These are phyloP conservation scores for Limnodromus scolopaceus DNA, from an alignment of 2,797 vertebrate genomes.

Conservation along the genomic window DNA sequence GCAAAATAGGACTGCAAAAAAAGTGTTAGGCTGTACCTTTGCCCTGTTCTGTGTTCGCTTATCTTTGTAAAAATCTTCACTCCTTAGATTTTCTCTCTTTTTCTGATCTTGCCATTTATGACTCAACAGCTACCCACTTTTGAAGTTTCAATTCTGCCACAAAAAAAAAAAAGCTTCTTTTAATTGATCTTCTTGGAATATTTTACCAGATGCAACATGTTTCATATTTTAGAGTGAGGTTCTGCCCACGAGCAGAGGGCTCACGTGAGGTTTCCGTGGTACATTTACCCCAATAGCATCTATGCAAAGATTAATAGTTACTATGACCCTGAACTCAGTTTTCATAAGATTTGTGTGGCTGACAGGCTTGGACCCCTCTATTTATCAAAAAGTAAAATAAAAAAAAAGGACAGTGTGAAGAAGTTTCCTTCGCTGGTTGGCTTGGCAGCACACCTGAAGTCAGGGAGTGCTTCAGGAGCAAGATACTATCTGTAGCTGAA, in stretches of 20 bases:
- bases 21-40: not conserved
- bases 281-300: not conserved
- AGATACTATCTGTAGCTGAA: not conserved
- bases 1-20: not conserved
- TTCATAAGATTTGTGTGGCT: not conserved
- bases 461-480: not conserved
- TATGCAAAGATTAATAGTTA: not conserved
- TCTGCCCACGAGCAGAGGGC: not conserved
- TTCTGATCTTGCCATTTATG: not conserved
- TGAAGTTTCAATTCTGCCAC: not conserved
- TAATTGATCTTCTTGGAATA: not conserved
- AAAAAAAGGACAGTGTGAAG: not conserved
- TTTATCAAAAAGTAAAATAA: not conserved
- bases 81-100: not conserved
- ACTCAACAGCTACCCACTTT: not conserved
- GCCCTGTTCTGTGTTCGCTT: not conserved
- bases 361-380: not conserved
- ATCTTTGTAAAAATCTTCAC: not conserved
- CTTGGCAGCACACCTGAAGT: not conserved
- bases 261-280: rapidly evolving
- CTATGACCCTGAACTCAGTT: not conserved
- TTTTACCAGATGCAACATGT: not conserved
- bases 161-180: not conserved
- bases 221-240: not conserved
- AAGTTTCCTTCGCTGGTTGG: not conserved